Evolutionary conservation across 2,113 vertebrate species (phyloP).

Genomic region (Benitochromis conjunctus): DNA sequence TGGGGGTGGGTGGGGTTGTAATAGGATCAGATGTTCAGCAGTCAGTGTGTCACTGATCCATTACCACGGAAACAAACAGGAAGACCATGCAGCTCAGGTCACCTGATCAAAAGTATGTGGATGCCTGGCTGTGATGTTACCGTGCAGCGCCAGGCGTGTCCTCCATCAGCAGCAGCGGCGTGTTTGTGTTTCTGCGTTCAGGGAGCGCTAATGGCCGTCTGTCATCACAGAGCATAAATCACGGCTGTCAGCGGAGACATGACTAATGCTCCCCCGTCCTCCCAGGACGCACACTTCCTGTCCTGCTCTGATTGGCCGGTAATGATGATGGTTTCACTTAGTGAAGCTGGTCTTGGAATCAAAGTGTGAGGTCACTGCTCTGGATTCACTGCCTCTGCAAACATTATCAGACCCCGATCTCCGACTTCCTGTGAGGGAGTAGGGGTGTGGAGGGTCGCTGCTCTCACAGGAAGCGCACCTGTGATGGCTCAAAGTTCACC

Average conservation of each 20-base stretch:
- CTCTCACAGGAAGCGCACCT: not conserved
- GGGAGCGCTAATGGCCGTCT: conserved; percentile 10
- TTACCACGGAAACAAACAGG: not conserved
- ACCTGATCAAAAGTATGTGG: not conserved
- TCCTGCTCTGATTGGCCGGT: not conserved
- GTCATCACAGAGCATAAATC: conserved; percentile 22
- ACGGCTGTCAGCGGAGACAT: not conserved
- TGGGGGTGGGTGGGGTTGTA: conserved; percentile 81
- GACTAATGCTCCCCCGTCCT: conserved; percentile 5
- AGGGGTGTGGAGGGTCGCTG: not conserved
- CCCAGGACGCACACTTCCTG: not conserved
- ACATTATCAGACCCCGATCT: not conserved
- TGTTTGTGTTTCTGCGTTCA: not conserved
- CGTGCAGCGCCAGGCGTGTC: not conserved
- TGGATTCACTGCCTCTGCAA: not conserved
- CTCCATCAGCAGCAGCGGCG: not conserved
- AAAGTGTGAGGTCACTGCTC: not conserved
- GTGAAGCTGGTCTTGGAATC: not conserved
- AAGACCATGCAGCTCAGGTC: not conserved
- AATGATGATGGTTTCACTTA: not conserved
- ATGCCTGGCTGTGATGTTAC: not conserved
- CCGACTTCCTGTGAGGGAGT: not conserved
- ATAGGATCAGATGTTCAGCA: conserved; percentile 49
- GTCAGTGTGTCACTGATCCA: not conserved
- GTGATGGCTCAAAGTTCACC: not conserved